Evolutionary conservation across 2,888 invertebrate genomes (phyloP).

Genomic region (Poecilus cupreus): DNA sequence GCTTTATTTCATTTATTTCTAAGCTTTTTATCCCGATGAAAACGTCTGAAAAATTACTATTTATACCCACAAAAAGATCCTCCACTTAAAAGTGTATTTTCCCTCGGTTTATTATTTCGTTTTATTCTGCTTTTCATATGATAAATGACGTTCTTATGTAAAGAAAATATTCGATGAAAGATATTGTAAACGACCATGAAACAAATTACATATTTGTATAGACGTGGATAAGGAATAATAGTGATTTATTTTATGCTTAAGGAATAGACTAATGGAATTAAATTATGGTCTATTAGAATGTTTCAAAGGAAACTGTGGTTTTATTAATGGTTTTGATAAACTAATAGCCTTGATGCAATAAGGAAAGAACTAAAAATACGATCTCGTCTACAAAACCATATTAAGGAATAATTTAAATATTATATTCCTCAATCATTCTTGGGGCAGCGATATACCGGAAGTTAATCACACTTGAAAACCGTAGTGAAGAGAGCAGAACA

Average conservation of each 20-base stretch:
- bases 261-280: background rate
- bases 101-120: background rate
- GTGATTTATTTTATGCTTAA: background rate
- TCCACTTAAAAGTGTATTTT: background rate
- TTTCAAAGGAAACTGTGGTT: background rate
- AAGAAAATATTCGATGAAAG: conserved; percentile 16
- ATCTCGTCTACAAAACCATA: too few species aligned
- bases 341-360: background rate
- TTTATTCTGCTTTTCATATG: background rate
- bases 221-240: background rate
- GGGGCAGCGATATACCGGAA: too few species aligned
- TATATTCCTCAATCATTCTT: too few species aligned
- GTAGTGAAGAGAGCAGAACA: too few species aligned
- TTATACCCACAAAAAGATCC: too few species aligned
- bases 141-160: conserved; percentile 5
- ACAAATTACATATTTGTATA: background rate
- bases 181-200: conserved; percentile 7
- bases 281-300: background rate
- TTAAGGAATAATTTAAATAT: too few species aligned
- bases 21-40: too few species aligned
- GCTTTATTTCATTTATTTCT: too few species aligned
- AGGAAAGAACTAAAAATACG: too few species aligned
- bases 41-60: too few species aligned
- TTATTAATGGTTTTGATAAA: background rate
- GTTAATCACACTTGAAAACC: too few species aligned